These are phyloP conservation scores for Thyatira batis DNA, from an alignment of 2,888 invertebrate species.

Conservation along the genomic window DNA sequence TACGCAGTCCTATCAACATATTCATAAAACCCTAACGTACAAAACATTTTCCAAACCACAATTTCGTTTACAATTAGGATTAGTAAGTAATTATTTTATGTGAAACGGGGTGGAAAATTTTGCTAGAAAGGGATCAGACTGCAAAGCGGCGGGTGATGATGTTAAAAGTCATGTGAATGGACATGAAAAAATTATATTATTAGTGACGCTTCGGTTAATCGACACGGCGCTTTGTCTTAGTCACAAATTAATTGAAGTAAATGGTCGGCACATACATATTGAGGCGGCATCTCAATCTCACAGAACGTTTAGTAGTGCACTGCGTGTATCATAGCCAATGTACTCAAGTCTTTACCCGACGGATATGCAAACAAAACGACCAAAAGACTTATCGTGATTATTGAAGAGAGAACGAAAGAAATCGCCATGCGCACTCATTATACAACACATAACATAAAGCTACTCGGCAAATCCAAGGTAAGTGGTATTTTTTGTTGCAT, in stretches of 20 bases:
- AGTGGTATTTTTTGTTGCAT: not conserved
- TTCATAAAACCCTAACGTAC: not conserved
- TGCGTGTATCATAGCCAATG: not conserved
- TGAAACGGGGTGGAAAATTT: not conserved
- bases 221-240: conserved; percentile 24
- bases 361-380: not conserved
- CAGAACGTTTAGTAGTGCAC: conserved; percentile 29
- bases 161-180: conserved; percentile 11
- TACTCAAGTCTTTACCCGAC: not conserved
- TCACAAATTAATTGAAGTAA: conserved; percentile 40
- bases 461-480: not conserved
- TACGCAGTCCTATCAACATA: not conserved
- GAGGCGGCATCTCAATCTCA: conserved; percentile 39
- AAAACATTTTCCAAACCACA: not conserved
- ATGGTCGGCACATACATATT: conserved; percentile 41
- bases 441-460: not conserved
- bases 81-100: not conserved
- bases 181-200: conserved; percentile 32
- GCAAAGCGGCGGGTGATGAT: not conserved
- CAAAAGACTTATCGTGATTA: not conserved
- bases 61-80: not conserved
- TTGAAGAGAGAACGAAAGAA: not conserved
- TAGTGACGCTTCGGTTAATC: conserved; percentile 33
- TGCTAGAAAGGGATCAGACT: not conserved
- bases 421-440: not conserved